Evolutionary conservation across 2,888 invertebrate genomes (phyloP), one percentile per base, ranked within the genome.

Genomic region (Parnassius apollo): DNA sequence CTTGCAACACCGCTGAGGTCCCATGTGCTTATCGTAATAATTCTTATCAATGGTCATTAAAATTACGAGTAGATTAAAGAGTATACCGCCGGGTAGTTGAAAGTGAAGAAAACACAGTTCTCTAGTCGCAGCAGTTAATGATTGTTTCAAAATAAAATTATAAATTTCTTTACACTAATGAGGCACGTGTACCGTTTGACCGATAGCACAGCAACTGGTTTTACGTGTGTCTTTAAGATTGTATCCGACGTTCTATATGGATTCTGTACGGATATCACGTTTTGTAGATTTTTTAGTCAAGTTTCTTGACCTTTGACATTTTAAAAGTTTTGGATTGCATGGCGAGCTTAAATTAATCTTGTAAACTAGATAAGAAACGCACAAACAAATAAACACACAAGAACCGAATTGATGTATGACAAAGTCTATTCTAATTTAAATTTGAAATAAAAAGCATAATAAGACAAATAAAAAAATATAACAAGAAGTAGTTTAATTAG

Each of bases 1-100:
- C 53, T 56, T 45, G 56, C 55, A 59, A 51, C 63, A 56, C 56
- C 57, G 60, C 56, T 60, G 60, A 60, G 64, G 60, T 64, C 56
- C 35, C 42, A 42, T 52, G 59, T 58, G n/a, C 57, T 50, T 57
- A 46, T 55, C 57, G 44, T 45, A 59, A 22, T 60, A 55, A 57
- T 42, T 55, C 57, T 59, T 60, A 59, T 64, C 56, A 35, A 3
- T 45, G 35, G 18, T 25, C 49, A 51, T 60, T 60, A 56, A 42
- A 13, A 51, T 56, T 45, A 35, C 35, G 35, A 35, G 35, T 35
- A 55, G 46, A 55, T 51, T 46, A 51, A 57, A 62, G 22, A 18
- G 51, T 42, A 50, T 8, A 46, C 55, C 54, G 53, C n/a, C 45
- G 45, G 12, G 25, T 51, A 10, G 54, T 25, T 35, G 35, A 53